Percentiles rank a stretch among this genome's conserved stretches.
Evolutionary conservation across 64 coral and sea anemone genomes (phyloP).

Genomic region (Exaiptasia diaphana): DNA sequence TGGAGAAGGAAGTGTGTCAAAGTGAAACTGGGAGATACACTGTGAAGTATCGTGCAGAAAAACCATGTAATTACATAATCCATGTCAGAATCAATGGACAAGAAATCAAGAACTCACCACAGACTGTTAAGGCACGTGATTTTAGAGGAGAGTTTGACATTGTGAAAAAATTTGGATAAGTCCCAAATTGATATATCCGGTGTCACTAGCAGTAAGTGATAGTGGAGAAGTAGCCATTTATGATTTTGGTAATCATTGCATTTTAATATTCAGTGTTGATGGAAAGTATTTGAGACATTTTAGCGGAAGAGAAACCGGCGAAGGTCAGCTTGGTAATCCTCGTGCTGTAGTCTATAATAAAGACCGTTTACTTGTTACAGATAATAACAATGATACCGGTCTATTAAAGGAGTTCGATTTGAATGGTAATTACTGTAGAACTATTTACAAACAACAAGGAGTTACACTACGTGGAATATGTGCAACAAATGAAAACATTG

Average conservation of each 20-base stretch:
- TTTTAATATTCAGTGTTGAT: slow-evolving; percentile 65
- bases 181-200: too few relatives aligned
- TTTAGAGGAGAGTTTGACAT: not conserved
- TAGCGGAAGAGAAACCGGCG: slow-evolving; percentile 50
- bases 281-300: slow-evolving; percentile 72
- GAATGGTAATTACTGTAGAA: not conserved
- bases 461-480: not conserved
- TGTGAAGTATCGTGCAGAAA: not conserved
- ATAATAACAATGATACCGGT: slow-evolving; percentile 14
- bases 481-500: not conserved
- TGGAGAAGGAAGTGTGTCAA: not conserved
- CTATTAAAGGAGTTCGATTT: slow-evolving; percentile 70
- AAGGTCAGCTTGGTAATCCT: slow-evolving; percentile 56
- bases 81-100: not conserved
- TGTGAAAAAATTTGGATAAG: not conserved
- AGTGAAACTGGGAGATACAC: not conserved
- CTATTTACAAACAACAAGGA: not conserved
- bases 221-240: slow-evolving; percentile 61
- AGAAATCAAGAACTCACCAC: not conserved
- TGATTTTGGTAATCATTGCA: slow-evolving; percentile 66
- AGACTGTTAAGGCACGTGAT: not conserved
- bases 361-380: slow-evolving; percentile 40
- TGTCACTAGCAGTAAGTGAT: slow-evolving; percentile 48
- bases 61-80: not conserved
- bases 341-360: slow-evolving; percentile 43